These are phyloP conservation scores for Bryconaethiops microstoma DNA, from an alignment of 2,797 vertebrate genomes.

Conservation along the genomic window DNA sequence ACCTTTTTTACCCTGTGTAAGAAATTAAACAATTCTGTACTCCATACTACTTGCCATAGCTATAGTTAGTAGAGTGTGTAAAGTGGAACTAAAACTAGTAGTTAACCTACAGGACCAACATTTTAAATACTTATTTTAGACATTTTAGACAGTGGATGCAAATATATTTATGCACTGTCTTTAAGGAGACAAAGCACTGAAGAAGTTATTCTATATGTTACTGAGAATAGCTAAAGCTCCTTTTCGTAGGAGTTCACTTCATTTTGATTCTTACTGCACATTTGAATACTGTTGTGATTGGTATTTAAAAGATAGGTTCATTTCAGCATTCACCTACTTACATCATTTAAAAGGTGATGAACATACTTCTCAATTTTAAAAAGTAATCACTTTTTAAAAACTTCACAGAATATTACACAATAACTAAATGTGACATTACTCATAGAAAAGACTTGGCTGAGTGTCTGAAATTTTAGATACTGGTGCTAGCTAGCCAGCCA, in stretches of 20 bases:
- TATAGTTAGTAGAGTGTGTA: background rate
- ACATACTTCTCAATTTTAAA: too few species aligned
- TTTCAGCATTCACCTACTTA: too few species aligned
- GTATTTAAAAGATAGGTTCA: background rate
- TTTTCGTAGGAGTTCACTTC: background rate
- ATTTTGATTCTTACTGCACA: background rate
- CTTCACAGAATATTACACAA: background rate
- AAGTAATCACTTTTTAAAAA: too few species aligned
- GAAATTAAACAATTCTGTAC: constrained; percentile 59
- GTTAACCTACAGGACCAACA: background rate
- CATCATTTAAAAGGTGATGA: too few species aligned
- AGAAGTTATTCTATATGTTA: background rate
- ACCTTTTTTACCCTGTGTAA: constrained; percentile 75
- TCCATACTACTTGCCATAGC: background rate
- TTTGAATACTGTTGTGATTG: background rate
- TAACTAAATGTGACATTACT: too few species aligned
- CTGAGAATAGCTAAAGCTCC: background rate
- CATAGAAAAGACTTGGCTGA: too few species aligned
- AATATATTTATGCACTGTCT: background rate
- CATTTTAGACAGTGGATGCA: background rate
- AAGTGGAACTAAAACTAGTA: background rate
- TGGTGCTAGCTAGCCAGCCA: too few species aligned
- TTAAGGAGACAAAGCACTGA: background rate
- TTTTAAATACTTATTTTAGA: background rate
- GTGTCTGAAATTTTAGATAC: too few species aligned